Base-by-base conservation (phyloP, 2,888 invertebrate genomes). In the Nipponacmea schrenckii region DNA sequence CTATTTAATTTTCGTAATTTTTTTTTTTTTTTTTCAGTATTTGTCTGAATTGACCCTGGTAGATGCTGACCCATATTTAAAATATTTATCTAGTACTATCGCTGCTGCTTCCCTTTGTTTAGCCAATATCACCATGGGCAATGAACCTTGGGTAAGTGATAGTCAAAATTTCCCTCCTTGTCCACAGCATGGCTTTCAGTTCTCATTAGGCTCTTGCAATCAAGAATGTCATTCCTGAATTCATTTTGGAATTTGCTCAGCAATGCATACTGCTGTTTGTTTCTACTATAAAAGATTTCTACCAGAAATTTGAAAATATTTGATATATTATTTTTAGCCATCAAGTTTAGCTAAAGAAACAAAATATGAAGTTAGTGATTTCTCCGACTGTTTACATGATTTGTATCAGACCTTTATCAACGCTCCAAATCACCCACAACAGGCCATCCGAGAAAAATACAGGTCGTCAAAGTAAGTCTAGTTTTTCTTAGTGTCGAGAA, bases 361-460 rank as follows among this genome's bases (percentile, higher is more conserved):
- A 10, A 93, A 93, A 10, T 96, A 95, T 90, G 89, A 90, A 63
- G 84, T 93, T 39, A 90, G 90, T 12, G 90, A 95, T 76, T 90
- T 97, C 72, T 91, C 91, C 77, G 90, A 91, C 24, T 93, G 94
- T 77, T 90, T 95, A 70, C 89, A 91, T 44, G 91, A 93, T 83
- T 91, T 96, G 73, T 92, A 92, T 72, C 91, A 92, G 81, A 92
- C 94, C 17, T 95, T 95, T 87, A 87, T 90, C 67, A 92, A 92
- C 84, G 94, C 95, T 3, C 88, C 91, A 10, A 90, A 89, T 62
- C 91, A 93, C 80, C 92, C 92, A 56, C 95, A 96, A 86, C 94
- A 94, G 87, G 95, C 96, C 66, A 94, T 96, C 78, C 92, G 93
- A 79, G 96, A 96, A 86, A 97, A 97, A 90, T 97, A 96, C 90